phyloP scores from a whole-genome alignment of 2,113 vertebrate genomes.

The Erythrolamprus reginae region DNA sequence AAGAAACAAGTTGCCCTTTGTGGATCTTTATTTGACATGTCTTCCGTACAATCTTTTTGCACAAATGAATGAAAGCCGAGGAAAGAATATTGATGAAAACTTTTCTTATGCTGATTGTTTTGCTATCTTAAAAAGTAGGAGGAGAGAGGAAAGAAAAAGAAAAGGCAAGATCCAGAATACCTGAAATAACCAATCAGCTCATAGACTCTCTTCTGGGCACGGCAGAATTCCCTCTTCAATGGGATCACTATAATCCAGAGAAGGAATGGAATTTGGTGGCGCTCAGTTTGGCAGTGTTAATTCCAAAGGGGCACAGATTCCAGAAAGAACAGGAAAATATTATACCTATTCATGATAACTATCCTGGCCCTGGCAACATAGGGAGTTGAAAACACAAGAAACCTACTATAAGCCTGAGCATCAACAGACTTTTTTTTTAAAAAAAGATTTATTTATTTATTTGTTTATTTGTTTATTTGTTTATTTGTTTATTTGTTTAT shows the following conservation, averaged over 20 bases:
- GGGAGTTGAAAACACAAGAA: constrained; percentile 46
- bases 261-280: constrained; percentile 40
- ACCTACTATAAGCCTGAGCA: constrained; percentile 12
- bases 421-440: no score
- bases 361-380: constrained; percentile 46
- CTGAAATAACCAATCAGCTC: background rate
- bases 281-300: constrained; percentile 31
- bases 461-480: no score
- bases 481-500: no score
- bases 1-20: constrained; percentile 1
- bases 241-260: constrained; percentile 23
- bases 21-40: background rate
- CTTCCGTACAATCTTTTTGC: constrained; percentile 31
- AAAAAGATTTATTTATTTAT: no score
- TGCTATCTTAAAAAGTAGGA: background rate
- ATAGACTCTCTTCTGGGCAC: constrained; percentile 28
- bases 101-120: constrained; percentile 53
- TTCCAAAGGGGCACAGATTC: constrained; percentile 37
- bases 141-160: background rate
- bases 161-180: constrained; percentile 15
- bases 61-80: constrained; percentile 47
- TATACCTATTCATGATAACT: constrained; percentile 43
- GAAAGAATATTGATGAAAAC: constrained; percentile 45
- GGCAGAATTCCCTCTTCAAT: constrained; percentile 3
- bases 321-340: constrained; percentile 41